A percentile compares a stretch with the other conserved stretches of the same genome.
phyloP scores from a whole-genome alignment of 2,797 vertebrate genomes.

The Galago senegalensis region DNA sequence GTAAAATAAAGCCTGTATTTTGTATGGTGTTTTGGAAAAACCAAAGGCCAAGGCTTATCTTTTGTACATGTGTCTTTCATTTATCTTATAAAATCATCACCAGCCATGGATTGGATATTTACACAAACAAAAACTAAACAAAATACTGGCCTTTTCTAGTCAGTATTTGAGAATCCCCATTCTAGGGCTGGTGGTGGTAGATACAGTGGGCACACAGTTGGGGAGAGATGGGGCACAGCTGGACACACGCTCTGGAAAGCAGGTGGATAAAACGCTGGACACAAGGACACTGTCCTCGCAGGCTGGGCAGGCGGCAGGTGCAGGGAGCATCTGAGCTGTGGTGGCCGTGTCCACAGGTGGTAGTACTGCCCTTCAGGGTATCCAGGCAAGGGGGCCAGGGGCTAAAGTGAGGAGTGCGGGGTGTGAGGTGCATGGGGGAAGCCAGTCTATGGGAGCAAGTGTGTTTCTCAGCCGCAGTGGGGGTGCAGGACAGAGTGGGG shows the following conservation, averaged over 20 bases:
- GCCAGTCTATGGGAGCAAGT: fast-evolving
- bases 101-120: background rate
- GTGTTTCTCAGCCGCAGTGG: background rate
- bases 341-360: background rate
- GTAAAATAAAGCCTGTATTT: background rate
- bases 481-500: background rate
- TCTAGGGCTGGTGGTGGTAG: background rate
- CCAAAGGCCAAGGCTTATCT: background rate
- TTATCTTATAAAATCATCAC: constrained; percentile 23
- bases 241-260: background rate
- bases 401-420: background rate
- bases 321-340: background rate
- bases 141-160: background rate
- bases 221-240: background rate
- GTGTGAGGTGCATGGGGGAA: background rate
- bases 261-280: background rate
- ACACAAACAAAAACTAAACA: constrained; percentile 16
- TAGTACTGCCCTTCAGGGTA: background rate
- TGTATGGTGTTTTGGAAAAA: background rate
- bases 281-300: background rate
- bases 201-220: background rate
- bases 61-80: background rate
- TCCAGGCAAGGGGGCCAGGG: too few species aligned
- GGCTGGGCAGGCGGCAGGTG: background rate
- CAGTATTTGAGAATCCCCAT: constrained; percentile 5